Evolutionary conservation across 2,113 vertebrate species (phyloP).

Genomic region (Ornithorhynchus anatinus): DNA sequence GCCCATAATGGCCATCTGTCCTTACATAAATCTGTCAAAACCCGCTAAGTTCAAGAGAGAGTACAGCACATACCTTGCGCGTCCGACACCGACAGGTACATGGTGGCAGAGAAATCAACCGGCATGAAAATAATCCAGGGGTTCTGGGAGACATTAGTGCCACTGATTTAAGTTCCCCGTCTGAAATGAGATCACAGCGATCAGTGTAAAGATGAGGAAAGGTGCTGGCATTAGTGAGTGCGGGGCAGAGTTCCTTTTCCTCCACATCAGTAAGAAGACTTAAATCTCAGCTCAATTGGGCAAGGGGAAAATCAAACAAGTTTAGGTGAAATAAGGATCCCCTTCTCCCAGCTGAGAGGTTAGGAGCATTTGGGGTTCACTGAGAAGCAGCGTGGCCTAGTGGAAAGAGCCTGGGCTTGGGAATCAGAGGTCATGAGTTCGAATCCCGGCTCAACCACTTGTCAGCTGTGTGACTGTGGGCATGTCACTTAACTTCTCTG

Average conservation of each 20-base stretch:
- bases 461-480: no score
- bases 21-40: constrained; percentile 92
- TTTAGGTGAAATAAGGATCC: neutral
- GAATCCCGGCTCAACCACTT: no score
- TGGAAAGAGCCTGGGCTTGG: no score
- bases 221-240: neutral
- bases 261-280: neutral
- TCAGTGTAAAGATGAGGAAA: constrained; percentile 53
- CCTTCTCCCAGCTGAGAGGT: neutral
- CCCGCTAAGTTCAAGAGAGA: constrained; percentile 77
- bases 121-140: constrained; percentile 43
- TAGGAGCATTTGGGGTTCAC: neutral
- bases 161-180: constrained; percentile 55
- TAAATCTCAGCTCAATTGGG: neutral
- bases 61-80: constrained; percentile 76
- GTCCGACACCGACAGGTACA: constrained; percentile 68
- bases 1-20: constrained; percentile 95
- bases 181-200: constrained; percentile 44
- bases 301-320: neutral
- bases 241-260: neutral
- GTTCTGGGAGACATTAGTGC: constrained; percentile 52
- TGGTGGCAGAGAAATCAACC: constrained; percentile 51
- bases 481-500: no score
- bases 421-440: no score
- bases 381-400: no score